These are phyloP conservation scores for Parambassis ranga DNA, from an alignment of 2,797 vertebrate genomes.

Conservation along the genomic window DNA sequence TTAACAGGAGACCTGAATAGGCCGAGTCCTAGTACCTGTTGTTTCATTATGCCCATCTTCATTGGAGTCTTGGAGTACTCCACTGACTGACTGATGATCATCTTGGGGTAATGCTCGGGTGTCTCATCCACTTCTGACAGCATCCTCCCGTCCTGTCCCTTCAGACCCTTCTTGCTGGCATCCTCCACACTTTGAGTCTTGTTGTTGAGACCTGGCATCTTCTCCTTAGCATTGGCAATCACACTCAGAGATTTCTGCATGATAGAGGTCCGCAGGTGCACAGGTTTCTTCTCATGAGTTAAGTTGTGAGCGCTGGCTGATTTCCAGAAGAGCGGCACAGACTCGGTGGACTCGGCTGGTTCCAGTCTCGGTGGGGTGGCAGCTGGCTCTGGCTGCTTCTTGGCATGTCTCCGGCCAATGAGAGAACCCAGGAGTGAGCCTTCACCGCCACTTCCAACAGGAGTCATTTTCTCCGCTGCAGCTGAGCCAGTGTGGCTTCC, in stretches of 20 bases:
- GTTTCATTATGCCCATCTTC: slow-evolving; percentile 97
- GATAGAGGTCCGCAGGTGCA: slow-evolving; percentile 90
- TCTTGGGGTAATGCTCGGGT: slow-evolving; percentile 85
- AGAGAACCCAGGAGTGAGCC: slow-evolving; percentile 86
- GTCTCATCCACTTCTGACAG: slow-evolving; percentile 85
- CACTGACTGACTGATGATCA: slow-evolving; percentile 85
- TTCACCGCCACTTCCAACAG: slow-evolving; percentile 75
- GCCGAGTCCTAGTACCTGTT: slow-evolving; percentile 85
- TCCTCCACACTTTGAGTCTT: slow-evolving; percentile 90
- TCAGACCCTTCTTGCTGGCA: slow-evolving; percentile 83
- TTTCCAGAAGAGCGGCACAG: slow-evolving; percentile 94
- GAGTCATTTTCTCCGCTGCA: slow-evolving; percentile 83
- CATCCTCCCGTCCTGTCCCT: slow-evolving; percentile 82
- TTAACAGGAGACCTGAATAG: no score
- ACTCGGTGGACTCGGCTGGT: slow-evolving; percentile 87
- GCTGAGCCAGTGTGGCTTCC: slow-evolving; percentile 69
- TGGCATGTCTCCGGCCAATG: slow-evolving; percentile 82
- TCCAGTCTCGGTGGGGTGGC: slow-evolving; percentile 78
- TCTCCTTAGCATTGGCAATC: slow-evolving; percentile 96
- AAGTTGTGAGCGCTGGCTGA: slow-evolving; percentile 96
- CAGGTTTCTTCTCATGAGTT: slow-evolving; percentile 91
- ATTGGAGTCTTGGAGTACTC: slow-evolving; percentile 89
- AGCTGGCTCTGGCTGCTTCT: slow-evolving; percentile 79
- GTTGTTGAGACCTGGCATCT: slow-evolving; percentile 88
- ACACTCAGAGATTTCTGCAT: slow-evolving; percentile 98